These are phyloP conservation scores for Acanthochromis polyacanthus DNA, from an alignment of 2,113 vertebrate species.

Conservation along the genomic window DNA sequence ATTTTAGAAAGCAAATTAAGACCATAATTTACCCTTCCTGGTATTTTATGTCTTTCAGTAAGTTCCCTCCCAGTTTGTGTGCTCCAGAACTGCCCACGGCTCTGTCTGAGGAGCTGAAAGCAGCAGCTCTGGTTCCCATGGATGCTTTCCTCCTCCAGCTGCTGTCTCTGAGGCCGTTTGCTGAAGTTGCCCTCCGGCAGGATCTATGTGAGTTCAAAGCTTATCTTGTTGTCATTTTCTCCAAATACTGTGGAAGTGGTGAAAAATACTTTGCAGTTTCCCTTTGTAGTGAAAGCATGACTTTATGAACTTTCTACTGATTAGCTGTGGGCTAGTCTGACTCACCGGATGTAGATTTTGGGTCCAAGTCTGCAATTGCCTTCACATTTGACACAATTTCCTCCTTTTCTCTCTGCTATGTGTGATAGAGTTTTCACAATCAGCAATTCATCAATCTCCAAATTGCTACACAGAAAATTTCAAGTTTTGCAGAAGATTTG, in stretches of 20 bases:
- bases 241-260: not conserved
- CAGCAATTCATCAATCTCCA: too few relatives aligned
- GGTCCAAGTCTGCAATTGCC: too few relatives aligned
- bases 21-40: not conserved
- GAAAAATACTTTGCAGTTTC: not conserved
- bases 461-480: too few relatives aligned
- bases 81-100: slow-evolving; percentile 78
- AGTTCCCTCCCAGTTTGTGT: slow-evolving; percentile 89
- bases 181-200: slow-evolving; percentile 86
- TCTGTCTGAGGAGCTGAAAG: slow-evolving; percentile 87
- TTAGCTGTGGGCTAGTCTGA: not conserved
- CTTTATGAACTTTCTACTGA: not conserved
- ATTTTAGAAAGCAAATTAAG: not conserved
- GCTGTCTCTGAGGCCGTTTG: slow-evolving; percentile 86
- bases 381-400: too few relatives aligned
- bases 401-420: too few relatives aligned
- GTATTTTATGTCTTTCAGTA: slow-evolving; percentile 79
- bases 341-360: not conserved
- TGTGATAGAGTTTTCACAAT: too few relatives aligned
- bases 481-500: too few relatives aligned
- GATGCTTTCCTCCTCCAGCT: slow-evolving; percentile 90
- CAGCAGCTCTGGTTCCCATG: slow-evolving; percentile 87
- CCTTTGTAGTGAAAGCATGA: not conserved
- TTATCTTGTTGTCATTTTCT: not conserved
- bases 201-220: slow-evolving; percentile 81